Evolutionary conservation across 2,888 invertebrate genomes (phyloP).

Genomic region (Meghimatium bilineatum): DNA sequence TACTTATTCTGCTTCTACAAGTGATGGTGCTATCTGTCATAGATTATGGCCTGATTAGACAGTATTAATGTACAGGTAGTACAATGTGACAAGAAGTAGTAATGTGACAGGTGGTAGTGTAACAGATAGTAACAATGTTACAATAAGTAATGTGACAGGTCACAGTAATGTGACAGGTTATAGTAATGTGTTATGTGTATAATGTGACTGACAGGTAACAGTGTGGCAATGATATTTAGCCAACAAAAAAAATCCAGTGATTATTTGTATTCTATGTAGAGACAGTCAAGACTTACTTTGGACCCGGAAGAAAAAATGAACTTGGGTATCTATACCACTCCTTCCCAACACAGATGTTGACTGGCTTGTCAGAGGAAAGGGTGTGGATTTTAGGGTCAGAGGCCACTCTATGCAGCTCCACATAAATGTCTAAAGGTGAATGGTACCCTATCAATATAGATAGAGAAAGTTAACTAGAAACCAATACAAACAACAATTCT

Average conservation of each 20-base stretch:
- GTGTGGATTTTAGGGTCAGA: constrained; percentile 78
- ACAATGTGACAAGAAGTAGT: too few relatives aligned
- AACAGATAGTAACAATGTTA: too few relatives aligned
- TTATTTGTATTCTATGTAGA: neutral
- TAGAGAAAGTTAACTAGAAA: neutral
- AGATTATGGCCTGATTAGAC: too few relatives aligned
- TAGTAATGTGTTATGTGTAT: too few relatives aligned
- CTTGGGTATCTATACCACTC: constrained; percentile 98
- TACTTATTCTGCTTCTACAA: too few relatives aligned
- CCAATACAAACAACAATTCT: neutral
- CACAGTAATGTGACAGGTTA: too few relatives aligned
- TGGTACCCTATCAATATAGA: constrained; percentile 82
- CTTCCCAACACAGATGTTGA: constrained; percentile 93
- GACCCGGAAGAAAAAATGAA: constrained; percentile 92
- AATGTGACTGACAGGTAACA: too few relatives aligned
- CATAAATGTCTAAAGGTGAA: constrained; percentile 91
- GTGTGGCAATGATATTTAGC: neutral
- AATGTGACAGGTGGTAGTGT: too few relatives aligned
- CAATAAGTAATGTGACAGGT: too few relatives aligned
- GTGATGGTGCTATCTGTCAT: too few relatives aligned
- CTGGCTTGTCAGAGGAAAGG: constrained; percentile 69
- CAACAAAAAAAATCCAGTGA: neutral
- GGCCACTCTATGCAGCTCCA: constrained; percentile 81
- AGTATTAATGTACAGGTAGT: too few relatives aligned
- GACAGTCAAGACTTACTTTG: constrained; percentile 76